Percentiles rank a stretch among this genome's conserved stretches.
phyloP scores from a whole-genome alignment of 2,888 invertebrate species.

The Aricia artaxerxes region DNA sequence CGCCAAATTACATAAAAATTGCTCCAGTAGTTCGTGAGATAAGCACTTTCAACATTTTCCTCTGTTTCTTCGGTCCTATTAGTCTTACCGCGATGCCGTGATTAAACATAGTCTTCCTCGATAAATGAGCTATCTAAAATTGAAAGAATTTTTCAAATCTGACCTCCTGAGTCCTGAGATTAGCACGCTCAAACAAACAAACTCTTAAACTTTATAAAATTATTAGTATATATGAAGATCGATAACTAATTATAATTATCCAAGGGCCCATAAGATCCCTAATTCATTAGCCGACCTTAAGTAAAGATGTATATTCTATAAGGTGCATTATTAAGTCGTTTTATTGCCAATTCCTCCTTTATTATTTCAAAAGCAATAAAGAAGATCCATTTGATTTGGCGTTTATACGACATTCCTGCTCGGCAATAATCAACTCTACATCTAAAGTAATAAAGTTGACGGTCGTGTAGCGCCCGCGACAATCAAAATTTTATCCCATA shows the following conservation, averaged over 20 bases:
- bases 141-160: too few species aligned
- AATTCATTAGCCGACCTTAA: not conserved
- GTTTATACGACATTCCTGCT: not conserved
- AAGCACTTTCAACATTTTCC: too few species aligned
- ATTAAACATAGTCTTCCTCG: too few species aligned
- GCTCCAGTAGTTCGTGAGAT: too few species aligned
- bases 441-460: not conserved
- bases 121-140: too few species aligned
- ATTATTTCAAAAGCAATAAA: constrained; percentile 5
- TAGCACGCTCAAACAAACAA: too few species aligned
- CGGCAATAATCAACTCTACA: not conserved
- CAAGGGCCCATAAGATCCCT: not conserved
- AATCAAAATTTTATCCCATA: not conserved
- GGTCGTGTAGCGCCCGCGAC: not conserved
- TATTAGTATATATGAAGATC: too few species aligned
- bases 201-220: too few species aligned
- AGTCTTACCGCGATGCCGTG: too few species aligned
- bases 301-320: not conserved
- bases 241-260: not conserved
- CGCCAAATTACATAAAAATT: too few species aligned
- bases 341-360: not conserved
- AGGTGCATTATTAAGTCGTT: constrained; percentile 5
- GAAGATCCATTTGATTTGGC: not conserved
- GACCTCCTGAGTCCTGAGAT: too few species aligned
- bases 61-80: too few species aligned